Percentiles rank a stretch among this genome's conserved stretches.
Evolutionary conservation across 2,113 vertebrate species (phyloP).

Genomic region (Nyctereutes procyonoides): DNA sequence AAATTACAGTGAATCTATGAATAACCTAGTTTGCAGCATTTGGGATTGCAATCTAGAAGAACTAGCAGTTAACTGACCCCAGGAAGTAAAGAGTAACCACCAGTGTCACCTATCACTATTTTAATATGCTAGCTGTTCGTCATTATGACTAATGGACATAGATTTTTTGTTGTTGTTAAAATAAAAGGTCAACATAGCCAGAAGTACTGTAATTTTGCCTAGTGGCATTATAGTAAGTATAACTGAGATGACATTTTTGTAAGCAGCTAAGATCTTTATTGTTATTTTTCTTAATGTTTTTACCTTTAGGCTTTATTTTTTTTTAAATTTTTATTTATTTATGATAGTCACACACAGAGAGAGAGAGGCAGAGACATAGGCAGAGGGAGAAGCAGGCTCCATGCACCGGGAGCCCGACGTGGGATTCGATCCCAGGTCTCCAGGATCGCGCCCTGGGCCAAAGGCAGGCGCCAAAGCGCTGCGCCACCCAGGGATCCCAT

Average conservation of each 20-base stretch:
- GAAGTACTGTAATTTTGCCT: constrained; percentile 2
- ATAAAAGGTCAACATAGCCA: neutral
- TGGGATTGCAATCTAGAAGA: neutral
- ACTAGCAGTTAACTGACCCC: neutral
- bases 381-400: too few relatives aligned
- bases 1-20: neutral
- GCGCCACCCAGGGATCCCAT: too few relatives aligned
- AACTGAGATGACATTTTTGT: neutral
- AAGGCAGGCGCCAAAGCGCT: too few relatives aligned
- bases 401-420: too few relatives aligned
- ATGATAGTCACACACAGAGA: too few relatives aligned
- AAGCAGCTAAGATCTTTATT: constrained; percentile 22
- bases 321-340: too few relatives aligned
- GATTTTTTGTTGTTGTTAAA: neutral
- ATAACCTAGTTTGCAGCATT: neutral
- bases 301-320: neutral
- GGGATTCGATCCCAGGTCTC: too few relatives aligned
- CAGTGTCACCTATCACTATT: neutral
- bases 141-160: neutral
- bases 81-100: neutral
- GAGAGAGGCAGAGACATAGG: too few relatives aligned
- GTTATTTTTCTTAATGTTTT: constrained; percentile 47
- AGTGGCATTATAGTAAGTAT: neutral
- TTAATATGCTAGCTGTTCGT: neutral
- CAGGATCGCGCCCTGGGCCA: too few relatives aligned